Base-by-base conservation (phyloP, 1,140 invertebrate species). In the Stegodyphus dumicola region DNA sequence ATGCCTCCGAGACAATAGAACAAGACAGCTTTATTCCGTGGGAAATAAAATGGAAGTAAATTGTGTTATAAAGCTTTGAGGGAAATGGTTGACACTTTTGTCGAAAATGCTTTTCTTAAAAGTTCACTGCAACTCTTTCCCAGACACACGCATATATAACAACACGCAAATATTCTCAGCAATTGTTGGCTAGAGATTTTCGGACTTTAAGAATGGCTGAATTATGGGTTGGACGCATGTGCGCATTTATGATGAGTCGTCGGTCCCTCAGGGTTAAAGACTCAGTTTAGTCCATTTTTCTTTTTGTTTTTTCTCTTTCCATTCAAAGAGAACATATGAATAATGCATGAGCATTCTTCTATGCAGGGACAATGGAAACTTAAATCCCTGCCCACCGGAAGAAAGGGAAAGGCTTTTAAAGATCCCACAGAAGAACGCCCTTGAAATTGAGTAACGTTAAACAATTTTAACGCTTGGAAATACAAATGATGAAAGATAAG, bases 191-290 rank as follows among this genome's bases (percentile, higher is more conserved):
- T 9, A 60, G 56, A 60, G 56, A 60, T 15, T 15, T 60, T 60
- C 5, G 56, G 56, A 60, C 56, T 60, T 15, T 60, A 9, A n/a
- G 9, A 10, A 10, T 5, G 5, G 56, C 13, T 48, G 60, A 77
- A 66, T 51, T 64, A 51, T 10, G 10, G 18, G 60, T 10, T 15
- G 75, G 60, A 51, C 60, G 49, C 15, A 18, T 51, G 15, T 51
- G 65, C n/a, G 33, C 67, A 70, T 79, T 79, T 54, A 69, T 69
- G 64, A 53, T 70, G 77, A 77, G 66, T 70, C 54, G 64, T 18
- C 49, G 67, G 56, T 54, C 49, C 74, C 51, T 79, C 51, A 79
- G 49, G 77, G 77, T 54, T 79, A 69, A 56, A 69, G 77, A 69
- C 67, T 70, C 51, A 70, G 66, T 69, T 69, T 70, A 18, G 52